Evolutionary conservation across 2,797 vertebrate genomes (phyloP).

Genomic region (Tauraco hartlaubi): DNA sequence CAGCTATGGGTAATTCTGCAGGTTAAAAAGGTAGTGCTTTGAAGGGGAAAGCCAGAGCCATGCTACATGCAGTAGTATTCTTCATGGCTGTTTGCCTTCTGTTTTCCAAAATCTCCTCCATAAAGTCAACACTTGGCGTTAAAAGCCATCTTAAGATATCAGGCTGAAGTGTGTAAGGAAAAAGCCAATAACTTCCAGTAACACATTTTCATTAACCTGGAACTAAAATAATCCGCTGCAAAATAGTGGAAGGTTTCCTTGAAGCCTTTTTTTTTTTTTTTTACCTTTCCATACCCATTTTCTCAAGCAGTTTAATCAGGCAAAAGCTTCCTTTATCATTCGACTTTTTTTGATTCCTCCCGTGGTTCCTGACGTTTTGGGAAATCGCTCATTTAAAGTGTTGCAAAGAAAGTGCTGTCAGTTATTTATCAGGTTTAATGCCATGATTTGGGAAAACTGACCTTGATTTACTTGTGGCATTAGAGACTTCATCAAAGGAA

Average conservation of each 20-base stretch:
- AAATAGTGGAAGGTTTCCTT: not conserved
- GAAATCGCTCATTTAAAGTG: slow-evolving; percentile 36
- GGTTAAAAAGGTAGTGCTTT: not conserved
- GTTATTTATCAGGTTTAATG: slow-evolving; percentile 54
- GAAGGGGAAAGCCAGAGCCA: not conserved
- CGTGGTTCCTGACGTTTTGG: not conserved
- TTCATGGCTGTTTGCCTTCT: slow-evolving; percentile 22
- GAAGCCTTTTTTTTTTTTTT: not conserved
- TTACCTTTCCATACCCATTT: not conserved
- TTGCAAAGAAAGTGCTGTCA: slow-evolving; percentile 46
- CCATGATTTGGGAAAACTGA: slow-evolving; percentile 44
- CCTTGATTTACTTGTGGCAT: slow-evolving; percentile 62
- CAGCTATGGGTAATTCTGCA: not conserved
- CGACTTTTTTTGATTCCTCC: not conserved
- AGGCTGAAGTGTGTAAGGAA: not conserved
- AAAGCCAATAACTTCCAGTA: not conserved
- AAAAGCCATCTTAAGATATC: slow-evolving; percentile 10
- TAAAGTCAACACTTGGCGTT: slow-evolving; percentile 10
- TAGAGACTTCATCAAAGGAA: slow-evolving; percentile 51
- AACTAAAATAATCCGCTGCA: not conserved
- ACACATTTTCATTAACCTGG: slow-evolving; percentile 27
- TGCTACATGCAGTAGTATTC: not conserved
- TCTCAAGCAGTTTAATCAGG: slow-evolving; percentile 48
- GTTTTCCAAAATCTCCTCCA: slow-evolving; percentile 20
- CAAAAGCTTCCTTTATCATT: slow-evolving; percentile 49